phyloP scores from a whole-genome alignment of 2,797 vertebrate species.

The Nyctalus aviator region DNA sequence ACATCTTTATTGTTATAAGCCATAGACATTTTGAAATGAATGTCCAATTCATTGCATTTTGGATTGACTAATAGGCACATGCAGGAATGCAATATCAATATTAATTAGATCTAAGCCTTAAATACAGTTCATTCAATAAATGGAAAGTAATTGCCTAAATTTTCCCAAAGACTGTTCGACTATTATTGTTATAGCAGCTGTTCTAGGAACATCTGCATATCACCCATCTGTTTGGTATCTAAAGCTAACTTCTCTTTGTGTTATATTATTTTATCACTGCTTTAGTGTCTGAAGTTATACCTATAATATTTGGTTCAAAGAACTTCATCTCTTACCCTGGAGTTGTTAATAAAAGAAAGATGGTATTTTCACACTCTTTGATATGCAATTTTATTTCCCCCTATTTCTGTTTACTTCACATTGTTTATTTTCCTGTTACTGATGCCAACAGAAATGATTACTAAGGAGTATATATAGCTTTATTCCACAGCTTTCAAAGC shows the following conservation, averaged over 20 bases:
- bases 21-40: conserved; percentile 43
- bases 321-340: conserved; percentile 1
- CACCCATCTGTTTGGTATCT: conserved; percentile 59
- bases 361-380: not conserved
- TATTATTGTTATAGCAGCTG: conserved; percentile 69
- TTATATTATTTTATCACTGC: conserved; percentile 65
- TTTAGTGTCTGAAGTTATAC: conserved; percentile 57
- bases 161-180: conserved; percentile 63
- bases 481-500: conserved; percentile 14
- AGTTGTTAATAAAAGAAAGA: conserved; percentile 34
- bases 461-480: not conserved
- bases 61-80: conserved; percentile 35
- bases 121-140: conserved; percentile 79
- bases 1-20: conserved; percentile 35
- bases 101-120: conserved; percentile 81
- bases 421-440: conserved; percentile 39
- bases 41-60: not conserved
- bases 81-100: conserved; percentile 48
- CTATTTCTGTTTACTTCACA: conserved; percentile 39
- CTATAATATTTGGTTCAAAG: conserved; percentile 44
- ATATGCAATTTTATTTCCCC: conserved; percentile 43
- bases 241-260: conserved; percentile 62
- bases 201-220: conserved; percentile 66
- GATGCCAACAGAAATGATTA: not conserved
- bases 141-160: conserved; percentile 73